Percentiles rank a stretch among this genome's conserved stretches.
These are phyloP conservation scores for Nemurella pictetii DNA, from an alignment of 2,888 invertebrate species.

Conservation along the genomic window DNA sequence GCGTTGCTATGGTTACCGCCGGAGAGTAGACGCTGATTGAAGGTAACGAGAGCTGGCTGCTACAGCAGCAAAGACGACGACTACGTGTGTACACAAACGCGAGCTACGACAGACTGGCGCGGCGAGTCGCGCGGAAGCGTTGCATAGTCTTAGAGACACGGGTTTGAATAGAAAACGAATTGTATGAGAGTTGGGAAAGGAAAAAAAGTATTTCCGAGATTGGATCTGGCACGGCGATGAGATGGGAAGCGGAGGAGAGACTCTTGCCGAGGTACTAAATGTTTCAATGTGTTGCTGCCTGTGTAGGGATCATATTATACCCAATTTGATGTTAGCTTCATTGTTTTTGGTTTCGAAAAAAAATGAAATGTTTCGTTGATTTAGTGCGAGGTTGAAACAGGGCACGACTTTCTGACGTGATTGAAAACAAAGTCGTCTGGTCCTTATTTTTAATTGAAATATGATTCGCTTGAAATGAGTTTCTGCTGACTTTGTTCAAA, in stretches of 20 bases:
- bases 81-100: neutral
- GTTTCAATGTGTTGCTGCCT: neutral
- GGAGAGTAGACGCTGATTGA: neutral
- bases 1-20: constrained; percentile 16
- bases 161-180: neutral
- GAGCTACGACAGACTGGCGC: neutral
- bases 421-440: neutral
- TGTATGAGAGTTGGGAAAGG: neutral
- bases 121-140: neutral
- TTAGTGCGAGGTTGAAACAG: neutral
- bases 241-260: neutral
- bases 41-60: neutral
- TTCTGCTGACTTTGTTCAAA: neutral
- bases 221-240: constrained; percentile 21
- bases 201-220: constrained; percentile 26
- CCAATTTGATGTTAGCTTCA: neutral
- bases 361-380: neutral
- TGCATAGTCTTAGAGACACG: neutral
- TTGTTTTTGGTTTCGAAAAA: neutral
- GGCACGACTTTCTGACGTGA: neutral
- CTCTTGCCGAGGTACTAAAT: constrained; percentile 4
- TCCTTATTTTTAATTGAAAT: neutral
- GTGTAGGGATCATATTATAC: neutral
- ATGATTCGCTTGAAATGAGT: neutral
- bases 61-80: neutral